Evolutionary conservation across 1,140 invertebrate species (phyloP), one percentile per base, ranked within the genome.

Genomic region (Eriocheir sinensis): DNA sequence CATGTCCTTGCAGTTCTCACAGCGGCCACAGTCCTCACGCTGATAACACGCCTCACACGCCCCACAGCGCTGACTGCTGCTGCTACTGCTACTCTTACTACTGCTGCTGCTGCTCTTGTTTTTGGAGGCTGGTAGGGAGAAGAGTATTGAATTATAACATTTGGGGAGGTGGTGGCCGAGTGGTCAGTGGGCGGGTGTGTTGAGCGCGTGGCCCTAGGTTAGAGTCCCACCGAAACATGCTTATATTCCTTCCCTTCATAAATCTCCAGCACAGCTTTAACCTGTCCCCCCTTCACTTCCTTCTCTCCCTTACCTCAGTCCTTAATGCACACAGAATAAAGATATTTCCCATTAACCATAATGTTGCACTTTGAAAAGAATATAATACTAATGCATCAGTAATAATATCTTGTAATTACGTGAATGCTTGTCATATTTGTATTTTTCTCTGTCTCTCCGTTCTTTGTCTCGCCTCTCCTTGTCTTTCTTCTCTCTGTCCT

Each of bases 41-140:
- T 97, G 97, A 95, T 98, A 98, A 96, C 98, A 98, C 36, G 97
- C 97, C 96, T 98, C 98, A 97, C 98, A 98, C 40, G 98, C 97
- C n/a, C 98, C 98, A 97, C 98, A 98, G 94, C 98, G 97, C 95
- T 97, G 95, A 48, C 83, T 92, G 40, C 83, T 88, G 41, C 83
- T 92, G n/a, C 83, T 86, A 8, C 80, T 86, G 41, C 90, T 85
- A 40, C 40, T 48, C 2, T 32, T 41, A 36, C 60, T 91, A 40
- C 53, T 40, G 0, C 32, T n/a, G 30, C 53, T 85, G 36, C 79
- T 79, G n/a, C 41, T 79, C 48, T 93, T 95, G 40, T 81, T 95
- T 34, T 92, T 93, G 30, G 95, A 94, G 27, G 93, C 95, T 95
- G 81, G 6, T 95, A 53, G 6, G 89, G 32, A 53, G 81, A n/a